These are phyloP conservation scores for Thomomys bottae DNA, from an alignment of 2,113 vertebrate genomes.

Conservation along the genomic window DNA sequence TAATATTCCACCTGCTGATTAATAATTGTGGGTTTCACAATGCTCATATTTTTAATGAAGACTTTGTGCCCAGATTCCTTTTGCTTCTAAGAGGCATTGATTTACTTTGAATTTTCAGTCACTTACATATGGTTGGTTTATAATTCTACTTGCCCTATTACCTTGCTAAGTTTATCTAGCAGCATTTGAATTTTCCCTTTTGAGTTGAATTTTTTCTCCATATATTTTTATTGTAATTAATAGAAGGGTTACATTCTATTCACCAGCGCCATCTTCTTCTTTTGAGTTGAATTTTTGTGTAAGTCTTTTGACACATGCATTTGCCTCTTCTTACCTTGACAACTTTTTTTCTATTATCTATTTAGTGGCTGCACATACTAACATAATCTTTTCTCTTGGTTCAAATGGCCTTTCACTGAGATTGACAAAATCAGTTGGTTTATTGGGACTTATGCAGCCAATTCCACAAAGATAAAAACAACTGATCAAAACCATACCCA, in stretches of 20 bases:
- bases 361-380: neutral
- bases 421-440: neutral
- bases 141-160: neutral
- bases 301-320: neutral
- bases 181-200: neutral
- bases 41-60: neutral
- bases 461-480: constrained; percentile 19
- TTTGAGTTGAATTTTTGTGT: neutral
- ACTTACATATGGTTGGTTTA: neutral
- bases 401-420: neutral
- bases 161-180: neutral
- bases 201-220: no score
- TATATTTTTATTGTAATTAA: no score
- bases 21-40: neutral
- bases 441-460: neutral
- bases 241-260: no score
- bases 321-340: neutral
- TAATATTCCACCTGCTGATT: no score
- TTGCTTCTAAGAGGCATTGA: neutral
- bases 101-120: neutral
- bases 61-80: neutral
- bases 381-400: neutral
- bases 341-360: neutral
- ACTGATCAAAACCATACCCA: neutral
- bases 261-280: no score